These are phyloP conservation scores for Danionella cerebrum DNA, from an alignment of 2,113 vertebrate species.

Conservation along the genomic window DNA sequence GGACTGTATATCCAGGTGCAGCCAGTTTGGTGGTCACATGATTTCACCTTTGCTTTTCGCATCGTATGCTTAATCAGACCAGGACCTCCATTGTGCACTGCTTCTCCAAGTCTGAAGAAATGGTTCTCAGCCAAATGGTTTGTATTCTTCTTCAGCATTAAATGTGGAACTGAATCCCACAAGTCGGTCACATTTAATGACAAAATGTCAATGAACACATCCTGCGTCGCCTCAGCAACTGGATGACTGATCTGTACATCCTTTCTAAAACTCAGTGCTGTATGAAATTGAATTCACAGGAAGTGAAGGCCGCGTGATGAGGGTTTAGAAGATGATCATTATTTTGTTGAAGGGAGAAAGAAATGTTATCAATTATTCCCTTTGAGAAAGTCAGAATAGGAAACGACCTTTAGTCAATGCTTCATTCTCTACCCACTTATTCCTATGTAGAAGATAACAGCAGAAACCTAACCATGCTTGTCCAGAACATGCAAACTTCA, in stretches of 20 bases:
- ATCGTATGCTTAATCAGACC: background rate
- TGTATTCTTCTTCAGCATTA: background rate
- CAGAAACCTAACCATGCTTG: no score
- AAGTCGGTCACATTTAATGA: constrained; percentile 8
- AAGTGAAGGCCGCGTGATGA: background rate
- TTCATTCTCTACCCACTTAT: no score
- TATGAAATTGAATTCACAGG: constrained; percentile 18
- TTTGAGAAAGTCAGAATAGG: background rate
- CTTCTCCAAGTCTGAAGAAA: no score
- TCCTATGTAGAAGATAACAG: no score
- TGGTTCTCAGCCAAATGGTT: no score
- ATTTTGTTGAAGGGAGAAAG: background rate
- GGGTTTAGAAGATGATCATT: constrained; percentile 12
- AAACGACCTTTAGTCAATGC: no score
- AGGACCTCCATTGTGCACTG: no score
- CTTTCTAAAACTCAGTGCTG: constrained; percentile 4
- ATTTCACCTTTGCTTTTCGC: no score
- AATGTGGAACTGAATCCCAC: background rate
- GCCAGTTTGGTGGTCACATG: no score
- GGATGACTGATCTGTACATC: constrained; percentile 14
- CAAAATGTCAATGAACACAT: background rate
- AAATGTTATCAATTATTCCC: background rate
- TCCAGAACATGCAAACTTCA: no score
- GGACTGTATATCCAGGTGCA: no score
- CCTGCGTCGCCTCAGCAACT: background rate